A percentile compares a stretch with the other conserved stretches of the same genome.
Evolutionary conservation across 2,888 invertebrate species (phyloP).

Genomic region (Ypsolopha scabrella): DNA sequence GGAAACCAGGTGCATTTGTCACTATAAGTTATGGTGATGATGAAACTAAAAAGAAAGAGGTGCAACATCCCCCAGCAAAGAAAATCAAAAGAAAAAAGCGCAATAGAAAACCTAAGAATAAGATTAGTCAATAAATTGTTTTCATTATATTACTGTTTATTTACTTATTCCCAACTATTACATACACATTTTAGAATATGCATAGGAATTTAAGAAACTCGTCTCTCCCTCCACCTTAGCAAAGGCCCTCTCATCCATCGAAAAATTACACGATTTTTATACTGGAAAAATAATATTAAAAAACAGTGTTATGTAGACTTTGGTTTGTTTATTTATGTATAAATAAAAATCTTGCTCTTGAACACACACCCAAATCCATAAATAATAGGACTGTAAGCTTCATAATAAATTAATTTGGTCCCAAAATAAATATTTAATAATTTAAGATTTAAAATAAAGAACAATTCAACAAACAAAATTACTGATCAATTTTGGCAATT

Average conservation of each 20-base stretch:
- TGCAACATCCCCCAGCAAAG: conserved; percentile 29
- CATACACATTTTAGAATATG: neutral
- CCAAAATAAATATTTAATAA: conserved; percentile 67
- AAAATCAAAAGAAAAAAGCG: conserved; percentile 45
- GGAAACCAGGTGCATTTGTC: conserved; percentile 53
- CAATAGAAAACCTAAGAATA: conserved; percentile 39
- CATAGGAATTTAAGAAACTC: conserved; percentile 20
- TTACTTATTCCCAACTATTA: conserved; percentile 2
- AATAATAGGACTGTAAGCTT: conserved; percentile 43
- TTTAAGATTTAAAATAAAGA: conserved; percentile 46
- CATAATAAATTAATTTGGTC: conserved; percentile 70
- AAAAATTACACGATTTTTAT: conserved; percentile 43
- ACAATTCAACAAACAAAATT: conserved; percentile 58
- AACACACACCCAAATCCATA: conserved; percentile 63
- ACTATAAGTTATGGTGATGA: conserved; percentile 47
- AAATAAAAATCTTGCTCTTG: conserved; percentile 62
- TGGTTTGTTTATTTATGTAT: conserved; percentile 67
- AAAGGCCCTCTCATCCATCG: conserved; percentile 26
- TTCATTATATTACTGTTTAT: conserved; percentile 3
- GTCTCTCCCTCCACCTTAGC: conserved; percentile 16
- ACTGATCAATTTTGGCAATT: conserved; percentile 67
- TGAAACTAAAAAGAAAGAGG: conserved; percentile 22
- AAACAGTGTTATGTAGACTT: conserved; percentile 63
- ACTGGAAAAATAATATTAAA: conserved; percentile 43
- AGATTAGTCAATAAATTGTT: conserved; percentile 12